Evolutionary conservation across 1,140 invertebrate genomes (phyloP).

Genomic region (Pemphigus obesinymphae): DNA sequence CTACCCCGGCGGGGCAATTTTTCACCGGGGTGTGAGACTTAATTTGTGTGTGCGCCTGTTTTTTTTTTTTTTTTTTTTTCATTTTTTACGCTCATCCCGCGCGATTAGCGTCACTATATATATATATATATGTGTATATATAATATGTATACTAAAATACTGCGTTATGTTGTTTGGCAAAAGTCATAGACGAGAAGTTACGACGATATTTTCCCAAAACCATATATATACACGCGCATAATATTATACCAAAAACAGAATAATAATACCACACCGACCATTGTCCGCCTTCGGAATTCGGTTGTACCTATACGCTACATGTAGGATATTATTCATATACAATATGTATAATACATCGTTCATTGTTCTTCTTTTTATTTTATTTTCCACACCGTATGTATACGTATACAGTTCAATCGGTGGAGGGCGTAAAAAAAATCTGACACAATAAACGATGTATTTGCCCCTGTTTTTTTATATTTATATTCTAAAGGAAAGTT

Average conservation of each 20-base stretch:
- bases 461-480: not conserved
- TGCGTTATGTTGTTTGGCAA: too few relatives aligned
- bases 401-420: not conserved
- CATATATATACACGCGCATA: too few relatives aligned
- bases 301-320: not conserved
- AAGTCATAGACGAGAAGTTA: not conserved
- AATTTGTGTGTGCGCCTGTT: not conserved
- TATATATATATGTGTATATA: not conserved
- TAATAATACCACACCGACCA: not conserved
- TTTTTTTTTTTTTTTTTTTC: not conserved
- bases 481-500: slow-evolving; percentile 29
- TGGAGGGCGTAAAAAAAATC: not conserved
- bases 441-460: slow-evolving; percentile 21
- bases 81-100: not conserved
- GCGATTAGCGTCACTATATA: not conserved
- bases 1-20: slow-evolving; percentile 19
- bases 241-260: not conserved
- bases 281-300: not conserved
- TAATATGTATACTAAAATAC: not conserved
- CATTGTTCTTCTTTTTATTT: slow-evolving; percentile 9
- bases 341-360: not conserved
- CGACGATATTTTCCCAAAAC: not conserved
- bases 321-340: not conserved
- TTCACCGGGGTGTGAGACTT: slow-evolving; percentile 20
- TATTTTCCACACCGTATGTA: not conserved